A percentile compares a stretch with the other conserved stretches of the same genome.
Conservation (phyloP, 1,140 invertebrate genomes). For the Apis mellifera region Amel_HAv3.1 CM009940.2:6129001-6129500, state of each 20-base stretch:
- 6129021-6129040: neutral
- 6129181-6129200: neutral
- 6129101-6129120: too few species aligned
- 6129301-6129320: neutral
- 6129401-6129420: too few species aligned
- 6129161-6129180: neutral
- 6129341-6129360: too few species aligned
- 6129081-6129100: neutral
- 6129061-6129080: neutral
- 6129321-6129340: too few species aligned
- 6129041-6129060: too few species aligned
- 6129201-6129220: neutral
- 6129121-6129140: neutral
- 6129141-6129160: neutral
- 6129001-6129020: too few species aligned
- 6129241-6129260: neutral
- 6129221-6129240: neutral
- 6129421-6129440: slow-evolving; percentile 9
- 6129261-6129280: slow-evolving; percentile 2
- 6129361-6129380: too few species aligned
- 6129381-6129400: neutral
- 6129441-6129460: slow-evolving; percentile 36
- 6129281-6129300: neutral
- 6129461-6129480: slow-evolving; percentile 45
- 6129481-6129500: slow-evolving; percentile 41